A percentile compares a stretch with the other conserved stretches of the same genome.
These are phyloP conservation scores for Tribolium madens DNA, from an alignment of 1,140 invertebrate species.

Conservation along the genomic window DNA sequence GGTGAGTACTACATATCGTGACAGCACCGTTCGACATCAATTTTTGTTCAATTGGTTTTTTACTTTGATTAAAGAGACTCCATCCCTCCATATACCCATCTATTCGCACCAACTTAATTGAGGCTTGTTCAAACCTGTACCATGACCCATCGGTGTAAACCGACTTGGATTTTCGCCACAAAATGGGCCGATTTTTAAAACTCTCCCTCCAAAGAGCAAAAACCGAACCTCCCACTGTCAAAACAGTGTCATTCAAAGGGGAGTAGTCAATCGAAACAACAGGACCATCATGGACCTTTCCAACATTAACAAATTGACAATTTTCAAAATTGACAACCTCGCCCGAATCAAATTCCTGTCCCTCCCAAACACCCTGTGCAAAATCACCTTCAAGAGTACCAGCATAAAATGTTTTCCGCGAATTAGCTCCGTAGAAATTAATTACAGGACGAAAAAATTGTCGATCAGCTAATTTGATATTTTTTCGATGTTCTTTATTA, in stretches of 20 bases:
- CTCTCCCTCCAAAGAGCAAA: conserved; percentile 72
- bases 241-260: conserved; percentile 68
- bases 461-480: background rate
- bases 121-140: conserved; percentile 57
- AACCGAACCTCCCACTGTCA: conserved; percentile 71
- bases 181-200: conserved; percentile 66
- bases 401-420: background rate
- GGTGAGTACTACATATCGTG: conserved; percentile 50
- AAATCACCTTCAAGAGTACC: conserved; percentile 65
- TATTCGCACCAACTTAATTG: conserved; percentile 67
- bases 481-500: background rate
- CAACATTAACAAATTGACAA: conserved; percentile 66
- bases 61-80: conserved; percentile 67
- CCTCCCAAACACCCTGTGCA: conserved; percentile 70
- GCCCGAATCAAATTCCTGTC: conserved; percentile 72
- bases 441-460: background rate
- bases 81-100: conserved; percentile 72
- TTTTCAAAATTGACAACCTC: conserved; percentile 70
- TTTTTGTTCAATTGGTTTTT: conserved; percentile 60
- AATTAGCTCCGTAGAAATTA: background rate
- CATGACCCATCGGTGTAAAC: conserved; percentile 70
- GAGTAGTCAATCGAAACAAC: conserved; percentile 67
- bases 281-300: conserved; percentile 76
- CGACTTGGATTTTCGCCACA: conserved; percentile 68
- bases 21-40: conserved; percentile 58